Conservation (phyloP, 2,113 vertebrate species). For the Eurypyga helias region DNA sequence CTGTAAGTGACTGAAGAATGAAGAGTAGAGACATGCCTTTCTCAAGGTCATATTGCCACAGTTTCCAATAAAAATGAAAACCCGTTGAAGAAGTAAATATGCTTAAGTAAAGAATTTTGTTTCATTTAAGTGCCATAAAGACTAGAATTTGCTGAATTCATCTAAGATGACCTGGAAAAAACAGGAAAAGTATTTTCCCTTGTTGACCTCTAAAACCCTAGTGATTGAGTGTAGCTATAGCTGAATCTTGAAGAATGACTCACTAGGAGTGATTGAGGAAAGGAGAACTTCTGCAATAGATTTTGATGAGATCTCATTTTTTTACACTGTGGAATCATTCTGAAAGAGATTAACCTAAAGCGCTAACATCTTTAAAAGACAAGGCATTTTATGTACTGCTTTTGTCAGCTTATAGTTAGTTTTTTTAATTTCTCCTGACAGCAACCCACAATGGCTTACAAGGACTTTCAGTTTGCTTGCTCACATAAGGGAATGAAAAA, state of each 20-base stretch:
- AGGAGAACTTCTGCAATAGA: not conserved
- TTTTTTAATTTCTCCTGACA: not conserved
- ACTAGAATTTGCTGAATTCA: not conserved
- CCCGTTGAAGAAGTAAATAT: not conserved
- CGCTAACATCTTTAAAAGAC: not conserved
- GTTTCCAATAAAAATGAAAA: not conserved
- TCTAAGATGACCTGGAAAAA: not conserved
- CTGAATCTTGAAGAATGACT: not conserved
- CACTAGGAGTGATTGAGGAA: not conserved
- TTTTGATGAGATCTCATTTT: not conserved
- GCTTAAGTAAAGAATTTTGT: not conserved
- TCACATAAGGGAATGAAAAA: not conserved
- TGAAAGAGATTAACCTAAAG: not conserved
- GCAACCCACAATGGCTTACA: not conserved
- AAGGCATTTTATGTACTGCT: not conserved
- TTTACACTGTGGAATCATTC: not conserved
- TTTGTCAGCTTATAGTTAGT: not conserved
- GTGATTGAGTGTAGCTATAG: not conserved
- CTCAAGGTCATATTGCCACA: not conserved
- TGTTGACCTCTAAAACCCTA: not conserved
- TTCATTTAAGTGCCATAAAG: not conserved
- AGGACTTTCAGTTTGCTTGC: not conserved
- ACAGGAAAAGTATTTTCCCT: not conserved
- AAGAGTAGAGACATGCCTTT: not conserved
- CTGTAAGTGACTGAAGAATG: not conserved